phyloP scores from a whole-genome alignment of 1,140 invertebrate genomes.

The Bombus turneri region DNA sequence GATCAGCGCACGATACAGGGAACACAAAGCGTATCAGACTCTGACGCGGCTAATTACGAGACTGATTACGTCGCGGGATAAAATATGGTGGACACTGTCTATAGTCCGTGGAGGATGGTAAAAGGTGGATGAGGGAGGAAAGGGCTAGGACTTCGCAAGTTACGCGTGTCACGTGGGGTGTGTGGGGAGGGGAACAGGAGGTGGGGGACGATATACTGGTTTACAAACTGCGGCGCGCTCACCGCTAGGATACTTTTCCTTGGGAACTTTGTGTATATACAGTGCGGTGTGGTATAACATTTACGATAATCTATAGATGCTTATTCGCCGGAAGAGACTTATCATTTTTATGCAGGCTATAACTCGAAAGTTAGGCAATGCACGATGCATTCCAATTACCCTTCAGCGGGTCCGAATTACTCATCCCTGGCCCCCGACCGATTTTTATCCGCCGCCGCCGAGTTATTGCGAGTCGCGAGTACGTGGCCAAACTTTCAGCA shows the following conservation, averaged over 20 bases:
- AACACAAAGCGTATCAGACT: background rate
- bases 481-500: background rate
- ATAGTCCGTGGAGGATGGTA: slow-evolving; percentile 45
- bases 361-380: slow-evolving; percentile 54
- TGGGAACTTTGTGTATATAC: slow-evolving; percentile 49
- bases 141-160: slow-evolving; percentile 56
- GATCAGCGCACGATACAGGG: background rate
- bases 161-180: slow-evolving; percentile 38
- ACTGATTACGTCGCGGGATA: slow-evolving; percentile 73
- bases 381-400: slow-evolving; percentile 50
- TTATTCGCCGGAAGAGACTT: slow-evolving; percentile 62
- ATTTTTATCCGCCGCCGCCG: slow-evolving; percentile 14
- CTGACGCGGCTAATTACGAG: slow-evolving; percentile 75
- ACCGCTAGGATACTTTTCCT: slow-evolving; percentile 42
- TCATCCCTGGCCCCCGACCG: slow-evolving; percentile 9
- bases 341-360: slow-evolving; percentile 52
- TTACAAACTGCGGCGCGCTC: slow-evolving; percentile 50
- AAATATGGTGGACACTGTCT: slow-evolving; percentile 59
- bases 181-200: slow-evolving; percentile 43
- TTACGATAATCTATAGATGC: slow-evolving; percentile 63
- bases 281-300: slow-evolving; percentile 44
- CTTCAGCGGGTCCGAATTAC: slow-evolving; percentile 38
- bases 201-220: slow-evolving; percentile 65
- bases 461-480: slow-evolving; percentile 24
- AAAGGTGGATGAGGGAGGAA: slow-evolving; percentile 64